Base-by-base conservation (phyloP, 2,888 invertebrate species). In the Cephus sareptanus region DNA sequence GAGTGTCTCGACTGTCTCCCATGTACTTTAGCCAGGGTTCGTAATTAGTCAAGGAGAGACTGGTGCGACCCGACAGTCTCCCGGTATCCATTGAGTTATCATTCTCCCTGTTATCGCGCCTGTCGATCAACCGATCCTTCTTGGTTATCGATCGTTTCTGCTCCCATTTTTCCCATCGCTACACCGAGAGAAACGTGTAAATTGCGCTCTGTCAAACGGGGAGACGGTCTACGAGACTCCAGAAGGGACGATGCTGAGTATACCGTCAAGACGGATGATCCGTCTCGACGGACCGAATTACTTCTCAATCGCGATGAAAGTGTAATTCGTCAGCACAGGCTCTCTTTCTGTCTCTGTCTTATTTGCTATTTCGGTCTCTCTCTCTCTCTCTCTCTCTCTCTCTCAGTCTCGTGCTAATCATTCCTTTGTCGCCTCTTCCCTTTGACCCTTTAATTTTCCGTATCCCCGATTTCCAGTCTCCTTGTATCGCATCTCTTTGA, bases 281-380 rank as follows among this genome's bases (percentile, higher is more conserved):
- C 70, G 74, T 76, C 76, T 69, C 73, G 68, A 71, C 69, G 68
- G 73, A 76, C 75, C 74, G 76, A 76, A 74, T 79, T 76, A 79
- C 76, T 79, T 76, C 79, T 69, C 76, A 79, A 76, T 79, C 79
- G 76, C 70, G 79, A 79, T 79, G 69, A 79, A 79, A 79, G 40
- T 79, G 70, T 74, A 69, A 79, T 79, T 76, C 79, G 74, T 76
- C 76, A 70, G 40, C 68, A 37, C 78, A 4, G 56, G 40, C 40
- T 15, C 69, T 11, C 75, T 23, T 3, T 34, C 34, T 1, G 9
- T 34, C 34, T 34, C 34, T 11, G 0, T 34, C 34, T 34, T 34
- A 34, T 34, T 34, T 9, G 34, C 34, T 9, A 1, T 34, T 1
- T 34, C 9, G 0, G 1, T 34, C n/a, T 74, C 34, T 31, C 40